These are phyloP conservation scores for Ochropacha duplaris DNA, from an alignment of 2,888 invertebrate species.

Conservation along the genomic window DNA sequence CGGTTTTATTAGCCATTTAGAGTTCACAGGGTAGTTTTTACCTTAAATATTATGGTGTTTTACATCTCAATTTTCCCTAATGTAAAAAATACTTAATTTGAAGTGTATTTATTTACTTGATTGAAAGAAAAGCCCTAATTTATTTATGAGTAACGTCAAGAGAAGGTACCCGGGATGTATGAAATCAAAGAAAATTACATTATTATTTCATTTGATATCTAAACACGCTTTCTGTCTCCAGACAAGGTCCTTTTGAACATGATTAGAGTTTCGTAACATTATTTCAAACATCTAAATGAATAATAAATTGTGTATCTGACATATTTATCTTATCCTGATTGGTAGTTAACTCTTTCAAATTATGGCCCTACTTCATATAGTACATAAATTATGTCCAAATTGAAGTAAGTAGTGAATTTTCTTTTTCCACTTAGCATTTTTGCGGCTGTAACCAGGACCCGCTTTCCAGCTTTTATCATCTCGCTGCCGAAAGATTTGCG, in stretches of 20 bases:
- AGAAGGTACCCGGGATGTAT: not conserved
- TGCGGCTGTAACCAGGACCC: not conserved
- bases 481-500: not conserved
- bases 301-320: not conserved
- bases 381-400: not conserved
- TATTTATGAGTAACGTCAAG: not conserved
- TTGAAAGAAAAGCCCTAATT: not conserved
- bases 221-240: not conserved
- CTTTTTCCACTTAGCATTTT: not conserved
- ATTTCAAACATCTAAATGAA: not conserved
- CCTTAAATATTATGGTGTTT: too few species aligned
- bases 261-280: not conserved
- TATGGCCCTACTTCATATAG: not conserved
- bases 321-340: not conserved
- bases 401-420: not conserved
- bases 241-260: too few species aligned
- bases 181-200: not conserved
- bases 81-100: too few species aligned
- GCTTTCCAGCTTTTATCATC: not conserved
- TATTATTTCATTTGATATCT: not conserved
- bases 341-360: not conserved
- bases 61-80: too few species aligned
- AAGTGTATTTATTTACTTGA: too few species aligned
- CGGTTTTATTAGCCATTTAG: not conserved
- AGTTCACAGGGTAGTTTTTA: too few species aligned